Evolutionary conservation across 2,888 invertebrate genomes (phyloP), one percentile per base, ranked within the genome.

Genomic region (Halictus quadricinctus): DNA sequence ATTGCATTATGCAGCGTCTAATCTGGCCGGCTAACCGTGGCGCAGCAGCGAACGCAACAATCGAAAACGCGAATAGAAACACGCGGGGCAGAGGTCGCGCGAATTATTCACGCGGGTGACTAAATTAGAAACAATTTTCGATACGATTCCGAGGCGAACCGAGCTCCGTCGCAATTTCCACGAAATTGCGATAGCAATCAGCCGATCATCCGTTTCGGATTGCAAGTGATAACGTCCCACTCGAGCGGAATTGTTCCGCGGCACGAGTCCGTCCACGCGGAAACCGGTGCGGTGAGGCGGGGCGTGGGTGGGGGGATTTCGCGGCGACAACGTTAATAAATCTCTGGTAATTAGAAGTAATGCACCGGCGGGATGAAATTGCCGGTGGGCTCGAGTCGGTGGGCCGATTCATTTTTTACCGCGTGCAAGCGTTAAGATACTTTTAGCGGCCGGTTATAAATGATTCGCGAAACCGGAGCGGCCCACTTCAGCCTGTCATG

Each of bases 331-430:
- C 87, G 88, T 90, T 90, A 89, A 91, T 91, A 91, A 91, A 91
- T 91, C 91, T 90, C 88, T 79, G 86, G 91, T 90, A 91, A 91
- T 91, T 91, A 91, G 88, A 89, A 91, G 90, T 90, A 90, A 91
- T 90, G 88, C 90, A 87, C 85, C 81, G 72, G 76, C 84, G 84
- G 78, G 85, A 89, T 88, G 80, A 89, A 88, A 89, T 90, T 88
- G 88, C 88, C 84, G 77, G 74, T 87, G 87, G 91, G 82, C 82
- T 80, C 73, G 89, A 86, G 88, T 85, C 78, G 86, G 88, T 74
- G 78, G 87, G 79, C 76, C 81, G 87, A 90, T 91, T 90, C 89
- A 91, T 91, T 91, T 91, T 91, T 91, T 90, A 90, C 85, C 87
- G 87, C 85, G 87, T 82, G 80, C 85, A 86, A 88, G 90, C 88